Evolutionary conservation across 2,888 invertebrate genomes (phyloP).

Genomic region (Tenthredo scrophulariae): DNA sequence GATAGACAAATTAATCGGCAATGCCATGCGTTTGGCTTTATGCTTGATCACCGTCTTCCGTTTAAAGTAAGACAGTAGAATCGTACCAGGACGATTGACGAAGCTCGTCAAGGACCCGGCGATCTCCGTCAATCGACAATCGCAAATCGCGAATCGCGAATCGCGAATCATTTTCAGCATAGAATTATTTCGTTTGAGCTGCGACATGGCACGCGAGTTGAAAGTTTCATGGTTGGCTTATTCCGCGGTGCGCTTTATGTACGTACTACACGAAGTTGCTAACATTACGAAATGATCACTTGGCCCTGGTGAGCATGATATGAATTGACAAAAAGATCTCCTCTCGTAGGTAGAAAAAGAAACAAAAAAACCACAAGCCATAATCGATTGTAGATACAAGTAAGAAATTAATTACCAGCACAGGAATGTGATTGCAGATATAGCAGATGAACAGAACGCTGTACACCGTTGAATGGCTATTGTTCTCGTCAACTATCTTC

Average conservation of each 20-base stretch:
- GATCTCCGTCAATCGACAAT: constrained; percentile 13
- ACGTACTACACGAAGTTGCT: background rate
- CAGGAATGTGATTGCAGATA: constrained; percentile 81
- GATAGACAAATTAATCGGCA: background rate
- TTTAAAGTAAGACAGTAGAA: background rate
- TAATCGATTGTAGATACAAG: background rate
- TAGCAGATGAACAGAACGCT: constrained; percentile 81
- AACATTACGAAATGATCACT: constrained; percentile 32
- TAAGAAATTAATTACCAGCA: constrained; percentile 80
- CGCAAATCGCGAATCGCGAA: background rate
- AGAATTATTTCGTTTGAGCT: background rate
- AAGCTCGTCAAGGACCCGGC: background rate
- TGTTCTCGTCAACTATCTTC: constrained; percentile 75
- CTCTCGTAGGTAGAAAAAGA: constrained; percentile 43
- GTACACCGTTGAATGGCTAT: constrained; percentile 78
- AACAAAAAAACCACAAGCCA: background rate
- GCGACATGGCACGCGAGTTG: constrained; percentile 7
- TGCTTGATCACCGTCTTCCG: background rate
- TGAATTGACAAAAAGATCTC: constrained; percentile 40
- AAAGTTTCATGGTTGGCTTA: constrained; percentile 51
- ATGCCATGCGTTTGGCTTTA: background rate
- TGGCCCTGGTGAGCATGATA: constrained; percentile 52
- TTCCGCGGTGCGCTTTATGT: constrained; percentile 9
- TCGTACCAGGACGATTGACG: background rate
- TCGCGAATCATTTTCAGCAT: background rate